A percentile compares a stretch with the other conserved stretches of the same genome.
phyloP scores from a whole-genome alignment of 2,113 vertebrate species.

The Pica pica region DNA sequence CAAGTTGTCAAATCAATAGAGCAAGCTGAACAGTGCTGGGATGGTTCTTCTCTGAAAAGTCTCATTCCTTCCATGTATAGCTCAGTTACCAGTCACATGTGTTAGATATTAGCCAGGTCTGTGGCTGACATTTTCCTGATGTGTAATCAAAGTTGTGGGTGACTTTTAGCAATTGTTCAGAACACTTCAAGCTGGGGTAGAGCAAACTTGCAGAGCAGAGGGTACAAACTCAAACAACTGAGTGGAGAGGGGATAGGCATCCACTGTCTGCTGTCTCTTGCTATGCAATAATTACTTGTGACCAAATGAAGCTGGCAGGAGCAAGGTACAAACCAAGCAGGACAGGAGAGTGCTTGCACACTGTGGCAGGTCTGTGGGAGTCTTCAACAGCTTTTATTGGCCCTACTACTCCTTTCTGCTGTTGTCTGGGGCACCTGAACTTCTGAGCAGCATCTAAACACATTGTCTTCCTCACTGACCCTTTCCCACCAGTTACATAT shows the following conservation, averaged over 20 bases:
- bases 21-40: neutral
- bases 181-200: neutral
- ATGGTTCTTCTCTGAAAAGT: neutral
- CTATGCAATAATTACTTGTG: neutral
- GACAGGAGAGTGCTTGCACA: neutral
- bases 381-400: neutral
- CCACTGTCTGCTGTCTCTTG: neutral
- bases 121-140: neutral
- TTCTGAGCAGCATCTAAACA: neutral
- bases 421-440: neutral
- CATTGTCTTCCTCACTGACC: neutral
- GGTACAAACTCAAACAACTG: neutral
- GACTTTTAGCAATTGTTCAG: neutral
- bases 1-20: neutral
- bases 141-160: neutral
- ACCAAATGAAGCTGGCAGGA: neutral
- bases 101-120: neutral
- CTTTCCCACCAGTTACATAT: neutral
- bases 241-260: neutral
- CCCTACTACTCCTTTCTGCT: neutral
- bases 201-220: neutral
- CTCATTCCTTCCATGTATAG: neutral
- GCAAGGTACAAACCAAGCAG: neutral
- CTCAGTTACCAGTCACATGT: neutral
- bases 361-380: neutral